A percentile compares a stretch with the other conserved stretches of the same genome.
Evolutionary conservation across 1,140 invertebrate species (phyloP).

Genomic region (Drosophila ogumai): DNA sequence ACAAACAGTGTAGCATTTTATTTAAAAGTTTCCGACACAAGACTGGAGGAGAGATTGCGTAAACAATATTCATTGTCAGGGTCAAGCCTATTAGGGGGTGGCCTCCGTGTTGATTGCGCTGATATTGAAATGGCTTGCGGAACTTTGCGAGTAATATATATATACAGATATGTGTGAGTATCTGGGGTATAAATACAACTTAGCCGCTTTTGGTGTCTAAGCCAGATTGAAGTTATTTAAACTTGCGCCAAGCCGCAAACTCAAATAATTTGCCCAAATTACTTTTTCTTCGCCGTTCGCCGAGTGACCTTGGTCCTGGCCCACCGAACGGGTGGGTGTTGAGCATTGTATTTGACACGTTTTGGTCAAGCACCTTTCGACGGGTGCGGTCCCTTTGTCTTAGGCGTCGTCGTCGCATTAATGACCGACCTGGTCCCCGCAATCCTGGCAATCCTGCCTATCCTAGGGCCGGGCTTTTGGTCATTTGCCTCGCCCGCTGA

Average conservation of each 20-base stretch:
- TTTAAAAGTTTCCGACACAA: conserved; percentile 41
- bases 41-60: conserved; percentile 28
- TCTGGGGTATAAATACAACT: conserved; percentile 58
- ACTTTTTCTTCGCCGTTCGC: conserved; percentile 62
- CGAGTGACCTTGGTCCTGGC: conserved; percentile 49
- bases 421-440: conserved; percentile 53
- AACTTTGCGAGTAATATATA: conserved; percentile 56
- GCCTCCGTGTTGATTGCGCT: conserved; percentile 52
- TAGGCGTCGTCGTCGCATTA: conserved; percentile 58
- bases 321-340: conserved; percentile 6
- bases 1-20: conserved; percentile 58
- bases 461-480: conserved; percentile 27
- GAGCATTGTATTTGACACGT: conserved; percentile 61
- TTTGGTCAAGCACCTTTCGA: conserved; percentile 75
- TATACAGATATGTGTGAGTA: conserved; percentile 13
- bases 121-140: conserved; percentile 70
- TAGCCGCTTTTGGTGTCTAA: conserved; percentile 44
- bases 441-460: conserved; percentile 13
- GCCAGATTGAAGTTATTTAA: conserved; percentile 79
- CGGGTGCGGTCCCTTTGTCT: conserved; percentile 58
- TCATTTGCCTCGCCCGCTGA: conserved; percentile 55
- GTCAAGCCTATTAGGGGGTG: conserved; percentile 59
- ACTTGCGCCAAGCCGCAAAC: conserved; percentile 74
- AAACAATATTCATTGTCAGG: conserved; percentile 73
- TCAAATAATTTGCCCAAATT: conserved; percentile 80